phyloP scores from a whole-genome alignment of 1,140 invertebrate species.

The Phymastichus coffea region DNA sequence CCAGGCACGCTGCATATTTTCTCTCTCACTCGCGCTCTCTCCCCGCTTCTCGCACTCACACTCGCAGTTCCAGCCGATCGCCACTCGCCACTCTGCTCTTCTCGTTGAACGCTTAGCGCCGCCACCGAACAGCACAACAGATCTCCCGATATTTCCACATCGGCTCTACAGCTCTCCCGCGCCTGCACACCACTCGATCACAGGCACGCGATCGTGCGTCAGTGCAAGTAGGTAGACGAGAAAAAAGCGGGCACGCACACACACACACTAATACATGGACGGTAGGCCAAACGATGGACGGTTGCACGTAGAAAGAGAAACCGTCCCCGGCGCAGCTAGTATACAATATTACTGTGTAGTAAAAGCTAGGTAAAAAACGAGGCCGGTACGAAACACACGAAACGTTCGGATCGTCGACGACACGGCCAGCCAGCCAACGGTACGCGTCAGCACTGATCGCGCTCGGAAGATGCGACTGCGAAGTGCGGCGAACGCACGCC shows the following conservation, averaged over 20 bases:
- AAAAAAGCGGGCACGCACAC: neutral
- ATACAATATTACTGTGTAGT: too few species aligned
- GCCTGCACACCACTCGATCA: neutral
- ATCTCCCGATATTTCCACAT: too few species aligned
- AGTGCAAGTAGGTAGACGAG: slow-evolving; percentile 6
- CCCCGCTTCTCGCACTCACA: too few species aligned
- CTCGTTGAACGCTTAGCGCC: neutral
- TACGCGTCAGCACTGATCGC: slow-evolving; percentile 40
- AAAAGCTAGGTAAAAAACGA: too few species aligned
- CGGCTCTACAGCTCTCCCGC: too few species aligned
- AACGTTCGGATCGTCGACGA: too few species aligned
- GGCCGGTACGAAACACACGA: too few species aligned
- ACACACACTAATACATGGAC: neutral
- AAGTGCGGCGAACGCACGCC: too few species aligned
- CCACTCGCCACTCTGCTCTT: slow-evolving; percentile 1
- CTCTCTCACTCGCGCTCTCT: neutral
- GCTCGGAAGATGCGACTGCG: slow-evolving; percentile 15
- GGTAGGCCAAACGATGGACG: neutral
- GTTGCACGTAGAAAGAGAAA: too few species aligned
- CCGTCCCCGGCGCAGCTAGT: too few species aligned
- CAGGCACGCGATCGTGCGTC: slow-evolving; percentile 25
- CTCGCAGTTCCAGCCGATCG: neutral
- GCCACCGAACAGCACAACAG: too few species aligned
- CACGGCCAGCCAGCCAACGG: slow-evolving; percentile 34
- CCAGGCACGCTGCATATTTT: neutral